Evolutionary conservation across 2,888 invertebrate species (phyloP), one percentile per base, ranked within the genome.

Genomic region (Ormyrus thymus): DNA sequence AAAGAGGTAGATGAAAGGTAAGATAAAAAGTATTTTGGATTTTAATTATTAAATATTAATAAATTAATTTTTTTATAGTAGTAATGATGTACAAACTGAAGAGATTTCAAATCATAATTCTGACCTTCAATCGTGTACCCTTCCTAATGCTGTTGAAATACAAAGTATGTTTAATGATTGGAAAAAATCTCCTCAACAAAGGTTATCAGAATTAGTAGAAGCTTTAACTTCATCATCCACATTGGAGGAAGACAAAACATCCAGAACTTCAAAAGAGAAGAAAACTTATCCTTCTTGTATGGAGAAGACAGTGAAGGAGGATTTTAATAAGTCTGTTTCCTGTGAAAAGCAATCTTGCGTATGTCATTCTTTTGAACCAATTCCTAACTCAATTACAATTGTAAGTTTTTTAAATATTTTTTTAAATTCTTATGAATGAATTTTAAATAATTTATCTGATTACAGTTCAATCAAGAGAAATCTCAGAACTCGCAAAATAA

Each of bases 91-190:
- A 62, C 69, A 59, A 62, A 77, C 45, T 59, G 81, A 81, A 55
- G 73, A 73, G 10, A 45, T 59, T 53, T 61, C 50, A 58, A 51
- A 64, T 7, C 62, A 55, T 56, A 80, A 55, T 58, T 65, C 73
- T 9, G 68, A 81, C 55, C 51, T 64, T 59, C 76, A 76, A 62
- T 59, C 73, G 1, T 79, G 73, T 62, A 66, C 65, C 29, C 70
- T 79, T 45, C 76, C 78, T 7, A 76, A 79, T 53, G 70, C 80
- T 9, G 53, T 81, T 51, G 80, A 85, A 76, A 81, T 87, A 68
- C 83, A 86, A 76, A 86, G 86, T 77, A 82, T 87, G 72, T 82
- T 87, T 72, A 85, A 86, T 45, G 86, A 87, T 46, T 86, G 85
- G 84, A 86, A 84, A 48, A 86, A 85, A 72, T 84, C 86, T 29